A percentile compares a stretch with the other conserved stretches of the same genome.
Evolutionary conservation across 2,888 invertebrate genomes (phyloP).

Genomic region (Fissipunctia ypsillon): DNA sequence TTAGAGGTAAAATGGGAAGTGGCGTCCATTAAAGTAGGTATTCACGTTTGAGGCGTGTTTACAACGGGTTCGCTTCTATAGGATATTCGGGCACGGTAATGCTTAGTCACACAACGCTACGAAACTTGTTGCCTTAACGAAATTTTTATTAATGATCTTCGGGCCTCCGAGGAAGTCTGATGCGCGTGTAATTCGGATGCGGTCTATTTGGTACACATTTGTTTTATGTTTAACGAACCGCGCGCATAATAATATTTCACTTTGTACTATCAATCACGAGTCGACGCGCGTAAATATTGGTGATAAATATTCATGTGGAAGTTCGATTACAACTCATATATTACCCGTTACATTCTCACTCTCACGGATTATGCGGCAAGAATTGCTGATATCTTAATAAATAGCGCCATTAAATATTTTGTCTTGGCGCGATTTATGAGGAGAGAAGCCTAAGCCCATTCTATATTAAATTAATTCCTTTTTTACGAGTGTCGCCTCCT

Average conservation of each 20-base stretch:
- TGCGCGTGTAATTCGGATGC: slow-evolving; percentile 75
- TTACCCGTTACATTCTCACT: slow-evolving; percentile 65
- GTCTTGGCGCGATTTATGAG: slow-evolving; percentile 75
- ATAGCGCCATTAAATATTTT: slow-evolving; percentile 81
- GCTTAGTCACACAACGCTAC: slow-evolving; percentile 78
- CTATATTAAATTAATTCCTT: slow-evolving; percentile 76
- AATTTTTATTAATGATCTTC: slow-evolving; percentile 82
- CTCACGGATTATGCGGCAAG: slow-evolving; percentile 62
- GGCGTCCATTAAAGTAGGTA: slow-evolving; percentile 75
- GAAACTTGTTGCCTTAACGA: slow-evolving; percentile 81
- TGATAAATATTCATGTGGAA: slow-evolving; percentile 66
- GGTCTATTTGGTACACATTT: slow-evolving; percentile 74
- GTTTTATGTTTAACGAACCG: slow-evolving; percentile 73
- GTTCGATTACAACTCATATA: slow-evolving; percentile 61
- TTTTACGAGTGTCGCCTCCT: slow-evolving; percentile 75
- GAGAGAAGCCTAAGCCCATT: slow-evolving; percentile 72
- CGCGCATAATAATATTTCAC: slow-evolving; percentile 65
- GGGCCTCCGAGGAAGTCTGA: slow-evolving; percentile 66
- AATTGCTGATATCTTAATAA: slow-evolving; percentile 75
- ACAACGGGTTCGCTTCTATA: slow-evolving; percentile 53
- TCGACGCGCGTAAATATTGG: slow-evolving; percentile 61
- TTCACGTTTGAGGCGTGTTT: slow-evolving; percentile 68
- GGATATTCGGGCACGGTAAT: slow-evolving; percentile 65
- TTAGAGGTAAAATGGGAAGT: slow-evolving; percentile 83
- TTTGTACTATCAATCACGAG: slow-evolving; percentile 66